phyloP scores from a whole-genome alignment of 1,140 invertebrate species.

The Eriocheir sinensis region DNA sequence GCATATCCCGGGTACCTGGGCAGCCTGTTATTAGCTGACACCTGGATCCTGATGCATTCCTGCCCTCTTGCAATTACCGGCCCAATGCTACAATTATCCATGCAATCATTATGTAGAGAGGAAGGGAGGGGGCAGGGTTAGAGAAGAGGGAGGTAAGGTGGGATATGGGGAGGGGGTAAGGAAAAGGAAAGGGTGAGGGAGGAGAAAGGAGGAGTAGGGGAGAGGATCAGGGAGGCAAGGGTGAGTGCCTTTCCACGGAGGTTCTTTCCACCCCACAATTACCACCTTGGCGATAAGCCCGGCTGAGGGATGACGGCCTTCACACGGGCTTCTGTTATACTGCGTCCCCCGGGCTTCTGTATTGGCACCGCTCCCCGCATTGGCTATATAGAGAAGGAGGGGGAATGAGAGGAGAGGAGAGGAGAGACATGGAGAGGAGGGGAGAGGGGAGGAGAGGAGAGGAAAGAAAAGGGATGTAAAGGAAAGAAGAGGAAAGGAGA shows the following conservation, averaged over 20 bases:
- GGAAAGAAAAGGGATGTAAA: background rate
- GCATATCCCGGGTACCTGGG: constrained; percentile 54
- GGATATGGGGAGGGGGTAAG: background rate
- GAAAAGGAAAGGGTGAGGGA: background rate
- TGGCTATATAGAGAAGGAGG: background rate
- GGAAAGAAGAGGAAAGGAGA: background rate
- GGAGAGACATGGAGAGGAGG: background rate
- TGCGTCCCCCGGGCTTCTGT: background rate
- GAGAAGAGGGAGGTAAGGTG: background rate
- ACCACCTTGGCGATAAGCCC: constrained; percentile 31
- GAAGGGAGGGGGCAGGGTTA: background rate
- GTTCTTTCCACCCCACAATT: background rate
- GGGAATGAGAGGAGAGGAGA: background rate
- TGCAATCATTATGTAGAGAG: constrained; percentile 59
- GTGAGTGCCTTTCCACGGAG: background rate
- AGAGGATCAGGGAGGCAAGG: no score
- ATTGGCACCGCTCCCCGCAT: background rate
- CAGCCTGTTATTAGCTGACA: constrained; percentile 54
- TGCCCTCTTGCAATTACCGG: constrained; percentile 65
- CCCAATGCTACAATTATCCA: constrained; percentile 59
- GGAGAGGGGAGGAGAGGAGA: background rate
- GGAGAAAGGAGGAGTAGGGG: no score
- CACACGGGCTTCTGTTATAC: constrained; percentile 29
- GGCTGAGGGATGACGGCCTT: background rate
- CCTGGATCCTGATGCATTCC: constrained; percentile 57